Base-by-base conservation (phyloP, 1,140 invertebrate species). In the Cyclargus thomasi region DNA sequence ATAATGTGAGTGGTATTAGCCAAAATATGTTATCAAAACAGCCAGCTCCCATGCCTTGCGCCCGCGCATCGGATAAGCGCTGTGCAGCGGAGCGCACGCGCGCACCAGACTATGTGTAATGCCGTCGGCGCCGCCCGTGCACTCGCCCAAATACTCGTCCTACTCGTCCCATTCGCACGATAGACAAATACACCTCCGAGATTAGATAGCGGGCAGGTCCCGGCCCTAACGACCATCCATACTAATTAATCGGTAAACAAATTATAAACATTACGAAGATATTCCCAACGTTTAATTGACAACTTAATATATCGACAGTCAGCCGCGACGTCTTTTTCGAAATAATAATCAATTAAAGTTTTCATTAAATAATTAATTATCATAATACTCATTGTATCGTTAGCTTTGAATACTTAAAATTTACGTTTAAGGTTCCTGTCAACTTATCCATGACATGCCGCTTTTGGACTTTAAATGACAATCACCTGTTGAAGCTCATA, bases 31-130 rank as follows among this genome's bases (percentile, higher is more conserved):
- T 23, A 2, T 23, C 23, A 6, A 23, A 23, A 23, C 23, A 23
- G 23, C 23, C 23, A 23, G 23, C 29, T 29, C 29, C 5, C 5
- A 29, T 29, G 23, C 18, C 7, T 11, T 57, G 14, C 62, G 64
- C 29, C 0, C 23, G 74, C 72, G 76, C 76, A 76, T 74, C 62
- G 74, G 74, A 81, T 82, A 75, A 81, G 77, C 72, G 77, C 72
- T 71, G 70, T 29, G 76, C 83, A 85, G 70, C 74, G 74, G 71
- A 75, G 83, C 85, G 83, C 80, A 80, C 80, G 81, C 77, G 83
- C 73, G 79, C 86, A 87, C 65, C 76, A 87, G 85, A 87, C 81
- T 83, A 76, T 69, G 85, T 71, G 78, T 87, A 87, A 89, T 85
- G 76, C 76, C 79, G 71, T 62, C 78, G 86, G 85, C 83, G 86